A percentile compares a stretch with the other conserved stretches of the same genome.
phyloP scores from a whole-genome alignment of 2,888 invertebrate species.

The Myopa testacea region DNA sequence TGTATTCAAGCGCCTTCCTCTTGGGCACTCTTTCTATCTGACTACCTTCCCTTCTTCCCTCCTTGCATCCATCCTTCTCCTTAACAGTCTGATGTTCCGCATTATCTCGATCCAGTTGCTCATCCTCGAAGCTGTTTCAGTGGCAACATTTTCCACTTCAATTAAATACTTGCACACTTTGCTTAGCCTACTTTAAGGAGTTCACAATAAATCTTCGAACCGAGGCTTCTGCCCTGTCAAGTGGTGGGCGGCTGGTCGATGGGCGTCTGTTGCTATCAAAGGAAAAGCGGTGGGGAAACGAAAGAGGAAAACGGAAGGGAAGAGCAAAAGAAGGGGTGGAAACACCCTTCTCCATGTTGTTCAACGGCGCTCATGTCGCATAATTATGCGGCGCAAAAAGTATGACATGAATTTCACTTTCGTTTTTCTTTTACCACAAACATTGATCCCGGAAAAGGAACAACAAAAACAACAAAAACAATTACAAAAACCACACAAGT shows the following conservation, averaged over 20 bases:
- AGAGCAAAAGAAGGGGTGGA: background rate
- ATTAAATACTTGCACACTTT: slow-evolving; percentile 27
- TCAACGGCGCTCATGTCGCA: slow-evolving; percentile 4
- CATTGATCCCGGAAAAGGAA: background rate
- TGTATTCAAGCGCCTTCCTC: no score
- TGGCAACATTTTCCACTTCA: slow-evolving; percentile 34
- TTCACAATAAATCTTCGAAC: slow-evolving; percentile 14
- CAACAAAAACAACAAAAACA: no score
- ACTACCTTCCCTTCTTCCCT: background rate
- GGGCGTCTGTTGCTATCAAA: background rate
- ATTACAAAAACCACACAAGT: no score
- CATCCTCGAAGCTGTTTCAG: slow-evolving; percentile 15
- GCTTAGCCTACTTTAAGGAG: slow-evolving; percentile 25
- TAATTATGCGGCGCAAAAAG: slow-evolving; percentile 25
- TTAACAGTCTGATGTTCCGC: background rate
- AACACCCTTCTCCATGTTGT: background rate
- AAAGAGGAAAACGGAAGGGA: no score
- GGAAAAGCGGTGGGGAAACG: background rate
- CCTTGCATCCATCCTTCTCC: background rate
- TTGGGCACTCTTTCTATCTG: no score
- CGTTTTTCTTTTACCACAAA: background rate
- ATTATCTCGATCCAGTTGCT: slow-evolving; percentile 7
- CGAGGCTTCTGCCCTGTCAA: no score
- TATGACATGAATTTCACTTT: slow-evolving; percentile 10
- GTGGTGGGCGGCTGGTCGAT: background rate